These are phyloP conservation scores for Suncus etruscus DNA, from an alignment of 2,113 vertebrate species.

Conservation along the genomic window DNA sequence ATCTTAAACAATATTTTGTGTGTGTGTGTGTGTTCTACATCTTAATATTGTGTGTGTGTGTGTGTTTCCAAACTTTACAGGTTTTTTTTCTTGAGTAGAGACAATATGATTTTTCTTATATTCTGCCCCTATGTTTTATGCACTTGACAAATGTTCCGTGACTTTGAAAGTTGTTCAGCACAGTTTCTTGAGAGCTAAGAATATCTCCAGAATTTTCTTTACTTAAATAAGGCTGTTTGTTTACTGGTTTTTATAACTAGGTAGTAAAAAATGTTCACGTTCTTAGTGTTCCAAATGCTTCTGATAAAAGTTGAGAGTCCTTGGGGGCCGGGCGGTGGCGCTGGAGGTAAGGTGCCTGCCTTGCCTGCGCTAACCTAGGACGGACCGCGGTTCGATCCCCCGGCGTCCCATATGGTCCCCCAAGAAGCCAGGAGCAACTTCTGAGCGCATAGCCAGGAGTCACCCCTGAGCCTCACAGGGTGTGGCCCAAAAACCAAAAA, in stretches of 20 bases:
- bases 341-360: too few species aligned
- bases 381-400: too few species aligned
- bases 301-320: neutral
- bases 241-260: slow-evolving; percentile 27
- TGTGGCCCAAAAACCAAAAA: too few species aligned
- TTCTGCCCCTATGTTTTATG: neutral
- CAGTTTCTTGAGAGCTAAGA: slow-evolving; percentile 15
- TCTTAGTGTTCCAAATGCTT: neutral
- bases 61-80: neutral
- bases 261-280: neutral
- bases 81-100: slow-evolving; percentile 1
- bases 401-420: neutral
- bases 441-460: too few species aligned
- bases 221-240: neutral
- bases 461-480: too few species aligned
- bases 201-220: neutral
- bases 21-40: too few species aligned
- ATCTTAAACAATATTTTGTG: neutral
- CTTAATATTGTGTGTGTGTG: too few species aligned
- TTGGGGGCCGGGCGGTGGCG: too few species aligned
- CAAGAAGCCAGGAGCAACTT: too few species aligned
- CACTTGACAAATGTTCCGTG: slow-evolving; percentile 44
- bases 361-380: too few species aligned
- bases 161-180: neutral
- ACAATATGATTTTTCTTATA: neutral